A percentile compares a stretch with the other conserved stretches of the same genome.
Evolutionary conservation across 1,140 invertebrate species (phyloP).

Genomic region (Cardiocondyla obscurior): DNA sequence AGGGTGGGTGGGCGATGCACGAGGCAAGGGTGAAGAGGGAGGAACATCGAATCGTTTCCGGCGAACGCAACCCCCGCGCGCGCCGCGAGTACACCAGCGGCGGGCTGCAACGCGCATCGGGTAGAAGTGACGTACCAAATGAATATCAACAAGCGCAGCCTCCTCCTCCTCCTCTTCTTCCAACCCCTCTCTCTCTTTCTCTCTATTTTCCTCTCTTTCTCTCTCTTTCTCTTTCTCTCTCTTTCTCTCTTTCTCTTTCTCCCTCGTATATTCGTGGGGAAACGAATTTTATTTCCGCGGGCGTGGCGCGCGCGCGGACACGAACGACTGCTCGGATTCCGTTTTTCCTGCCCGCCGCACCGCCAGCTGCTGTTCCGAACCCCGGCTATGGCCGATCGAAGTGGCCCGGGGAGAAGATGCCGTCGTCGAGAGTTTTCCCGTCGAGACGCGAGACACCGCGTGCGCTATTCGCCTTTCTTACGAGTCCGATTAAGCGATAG

Average conservation of each 20-base stretch:
- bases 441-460: slow-evolving; percentile 20
- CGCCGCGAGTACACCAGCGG: slow-evolving; percentile 54
- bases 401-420: slow-evolving; percentile 53
- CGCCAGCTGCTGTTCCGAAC: slow-evolving; percentile 52
- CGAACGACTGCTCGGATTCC: slow-evolving; percentile 56
- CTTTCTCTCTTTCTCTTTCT: background rate
- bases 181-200: too few species aligned
- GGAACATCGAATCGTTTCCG: slow-evolving; percentile 70
- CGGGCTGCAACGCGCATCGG: slow-evolving; percentile 62
- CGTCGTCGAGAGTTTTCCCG: slow-evolving; percentile 49
- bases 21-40: slow-evolving; percentile 38
- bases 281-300: slow-evolving; percentile 71
- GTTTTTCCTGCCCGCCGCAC: slow-evolving; percentile 53
- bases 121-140: slow-evolving; percentile 72
- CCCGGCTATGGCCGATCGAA: slow-evolving; percentile 53
- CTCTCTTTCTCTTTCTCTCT: background rate
- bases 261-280: slow-evolving; percentile 19
- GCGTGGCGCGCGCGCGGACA: slow-evolving; percentile 69
- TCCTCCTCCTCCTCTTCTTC: slow-evolving; percentile 31
- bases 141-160: slow-evolving; percentile 73
- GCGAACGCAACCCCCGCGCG: slow-evolving; percentile 60
- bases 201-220: background rate
- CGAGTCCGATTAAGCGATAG: background rate
- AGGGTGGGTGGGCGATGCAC: background rate
- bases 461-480: background rate